Base-by-base conservation (phyloP, 1,140 invertebrate genomes). In the Rhizoglyphus robini region DNA sequence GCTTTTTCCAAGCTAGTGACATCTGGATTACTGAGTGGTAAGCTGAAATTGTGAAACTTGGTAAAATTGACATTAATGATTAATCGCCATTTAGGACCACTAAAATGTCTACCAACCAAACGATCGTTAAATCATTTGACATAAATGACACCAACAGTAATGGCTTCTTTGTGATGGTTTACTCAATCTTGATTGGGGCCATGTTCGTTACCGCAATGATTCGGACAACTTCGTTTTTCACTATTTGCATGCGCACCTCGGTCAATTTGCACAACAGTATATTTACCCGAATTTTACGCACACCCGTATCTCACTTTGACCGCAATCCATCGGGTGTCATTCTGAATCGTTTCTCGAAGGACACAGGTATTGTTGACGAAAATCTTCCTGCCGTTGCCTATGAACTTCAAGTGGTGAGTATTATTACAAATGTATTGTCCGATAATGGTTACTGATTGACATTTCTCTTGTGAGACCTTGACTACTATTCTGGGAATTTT, bases 261-360 rank as follows among this genome's bases (percentile, higher is more conserved):
- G 81, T 83, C 57, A 83, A 78, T 31, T 76, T 90, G 1, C 90
- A 95, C 71, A 86, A 92, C 71, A 77, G 74, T 5, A 90, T 94
- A 84, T 93, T 93, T 71, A 75, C 77, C 4, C 84, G 83, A 54
- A 82, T 96, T 1, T 82, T 90, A 30, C 79, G 84, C 8, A 84
- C 87, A 0, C 87, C 84, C 0, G 90, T 92, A 81, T 79, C 81
- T 13, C 94, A 94, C 75, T 95, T 94, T 75, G 89, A 90, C 68
- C 84, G 83, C 5, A 93, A 93, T 74, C 84, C 87, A 1, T 58
- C 94, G 65, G 70, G 69, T 25, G 47, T 69, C 51, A 51, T 72
- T 65, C 61, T 71, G 61, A 72, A 72, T 64, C 67, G 71, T 27
- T 70, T 69, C 62, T 65, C 69, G 23, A 71, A 70, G 67, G 71